Evolutionary conservation across 2,888 invertebrate species (phyloP).

Genomic region (Caenorhabditis sp.): DNA sequence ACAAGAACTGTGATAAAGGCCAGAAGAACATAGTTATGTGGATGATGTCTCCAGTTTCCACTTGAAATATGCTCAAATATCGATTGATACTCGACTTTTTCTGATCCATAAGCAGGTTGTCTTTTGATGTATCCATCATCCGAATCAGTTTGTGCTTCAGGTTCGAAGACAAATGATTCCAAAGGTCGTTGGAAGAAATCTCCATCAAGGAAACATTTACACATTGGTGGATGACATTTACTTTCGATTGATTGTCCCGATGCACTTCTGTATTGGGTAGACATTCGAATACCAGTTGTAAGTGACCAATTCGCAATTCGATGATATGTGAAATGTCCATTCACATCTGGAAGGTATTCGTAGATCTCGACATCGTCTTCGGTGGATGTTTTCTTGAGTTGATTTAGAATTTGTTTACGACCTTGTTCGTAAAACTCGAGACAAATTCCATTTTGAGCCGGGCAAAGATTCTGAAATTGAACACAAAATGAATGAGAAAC

Average conservation of each 20-base stretch:
- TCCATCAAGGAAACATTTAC: conserved; percentile 66
- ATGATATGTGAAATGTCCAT: conserved; percentile 52
- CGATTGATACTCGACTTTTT: conserved; percentile 51
- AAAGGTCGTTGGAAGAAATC: conserved; percentile 60
- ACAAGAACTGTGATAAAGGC: conserved; percentile 54
- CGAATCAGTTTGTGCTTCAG: conserved; percentile 24
- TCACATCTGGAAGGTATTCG: conserved; percentile 58
- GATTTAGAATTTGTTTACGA: conserved; percentile 53
- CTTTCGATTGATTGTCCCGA: conserved; percentile 30
- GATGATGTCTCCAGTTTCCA: conserved; percentile 57
- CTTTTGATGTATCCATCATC: conserved; percentile 55
- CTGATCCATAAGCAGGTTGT: conserved; percentile 57
- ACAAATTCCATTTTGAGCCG: conserved; percentile 62
- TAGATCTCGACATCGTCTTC: conserved; percentile 66
- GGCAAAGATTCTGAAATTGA: conserved; percentile 52
- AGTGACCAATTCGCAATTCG: conserved; percentile 71
- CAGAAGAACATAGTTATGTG: conserved; percentile 62
- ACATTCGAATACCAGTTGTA: conserved; percentile 50
- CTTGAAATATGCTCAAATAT: conserved; percentile 54
- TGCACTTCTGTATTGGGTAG: conserved; percentile 47
- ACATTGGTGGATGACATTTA: conserved; percentile 66
- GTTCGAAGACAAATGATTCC: conserved; percentile 46
- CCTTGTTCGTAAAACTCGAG: conserved; percentile 66
- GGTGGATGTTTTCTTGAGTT: conserved; percentile 51
- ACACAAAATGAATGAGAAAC: too few relatives aligned